These are phyloP conservation scores for Zeus faber DNA, from an alignment of 2,113 vertebrate species.

Conservation along the genomic window DNA sequence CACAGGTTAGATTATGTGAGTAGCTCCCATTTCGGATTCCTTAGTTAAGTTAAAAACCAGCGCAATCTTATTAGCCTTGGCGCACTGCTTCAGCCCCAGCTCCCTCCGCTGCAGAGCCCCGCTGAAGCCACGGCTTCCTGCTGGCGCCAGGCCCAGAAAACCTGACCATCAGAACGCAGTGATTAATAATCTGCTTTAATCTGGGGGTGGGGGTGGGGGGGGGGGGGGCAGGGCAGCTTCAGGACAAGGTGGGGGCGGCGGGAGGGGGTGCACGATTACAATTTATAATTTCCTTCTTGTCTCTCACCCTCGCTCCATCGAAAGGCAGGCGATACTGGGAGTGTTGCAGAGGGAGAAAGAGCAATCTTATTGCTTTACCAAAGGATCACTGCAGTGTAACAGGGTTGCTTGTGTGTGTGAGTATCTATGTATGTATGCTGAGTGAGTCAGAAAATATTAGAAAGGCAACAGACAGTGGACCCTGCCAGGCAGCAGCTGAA, in stretches of 20 bases:
- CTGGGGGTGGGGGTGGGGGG: slow-evolving; percentile 19
- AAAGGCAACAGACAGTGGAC: slow-evolving; percentile 16
- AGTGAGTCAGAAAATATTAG: slow-evolving; percentile 46
- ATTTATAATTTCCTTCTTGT: not conserved
- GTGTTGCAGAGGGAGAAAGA: too few relatives aligned
- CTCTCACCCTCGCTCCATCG: too few relatives aligned
- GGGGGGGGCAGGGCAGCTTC: not conserved
- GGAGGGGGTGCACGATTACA: not conserved
- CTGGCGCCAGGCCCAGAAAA: slow-evolving; percentile 33
- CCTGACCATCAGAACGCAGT: slow-evolving; percentile 37
- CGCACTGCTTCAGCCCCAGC: slow-evolving; percentile 18
- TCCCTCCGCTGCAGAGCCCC: slow-evolving; percentile 16
- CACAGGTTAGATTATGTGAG: too few relatives aligned
- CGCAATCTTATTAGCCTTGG: slow-evolving; percentile 17
- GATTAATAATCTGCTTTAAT: slow-evolving; percentile 68
- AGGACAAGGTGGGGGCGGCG: not conserved
- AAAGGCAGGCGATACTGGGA: too few relatives aligned
- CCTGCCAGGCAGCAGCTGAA: slow-evolving; percentile 26
- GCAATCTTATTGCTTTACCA: too few relatives aligned
- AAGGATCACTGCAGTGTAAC: not conserved
- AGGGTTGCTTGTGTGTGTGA: not conserved
- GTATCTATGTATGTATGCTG: not conserved
- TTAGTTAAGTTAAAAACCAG: slow-evolving; percentile 20
- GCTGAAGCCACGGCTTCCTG: slow-evolving; percentile 18
- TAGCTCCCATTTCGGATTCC: slow-evolving; percentile 29